phyloP scores from a whole-genome alignment of 2,888 invertebrate genomes.

The Mythimna ferrago region DNA sequence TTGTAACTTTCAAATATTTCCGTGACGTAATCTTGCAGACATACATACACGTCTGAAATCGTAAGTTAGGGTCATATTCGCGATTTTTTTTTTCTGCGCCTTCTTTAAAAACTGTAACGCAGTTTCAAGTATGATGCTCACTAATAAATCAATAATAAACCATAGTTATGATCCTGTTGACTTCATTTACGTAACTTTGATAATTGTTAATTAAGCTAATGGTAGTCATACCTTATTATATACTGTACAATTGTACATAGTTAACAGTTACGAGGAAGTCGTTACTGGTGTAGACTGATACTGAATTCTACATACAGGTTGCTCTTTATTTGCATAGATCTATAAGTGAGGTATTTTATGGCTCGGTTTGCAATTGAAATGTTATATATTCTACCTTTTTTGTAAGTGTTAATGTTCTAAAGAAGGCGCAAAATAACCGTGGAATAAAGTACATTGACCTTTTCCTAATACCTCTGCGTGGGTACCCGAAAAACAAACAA shows the following conservation, averaged over 20 bases:
- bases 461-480: too few species aligned
- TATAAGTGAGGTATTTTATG: not conserved
- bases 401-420: too few species aligned
- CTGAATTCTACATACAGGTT: not conserved
- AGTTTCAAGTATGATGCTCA: not conserved
- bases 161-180: not conserved
- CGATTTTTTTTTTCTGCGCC: not conserved
- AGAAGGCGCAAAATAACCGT: too few species aligned
- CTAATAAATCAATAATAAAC: not conserved
- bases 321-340: not conserved
- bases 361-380: too few species aligned
- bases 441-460: too few species aligned
- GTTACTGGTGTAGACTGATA: not conserved
- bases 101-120: not conserved
- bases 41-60: too few species aligned
- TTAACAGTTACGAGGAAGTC: slow-evolving; percentile 6
- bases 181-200: slow-evolving; percentile 5
- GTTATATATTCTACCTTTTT: too few species aligned
- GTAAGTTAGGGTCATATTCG: too few species aligned
- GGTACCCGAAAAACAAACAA: too few species aligned
- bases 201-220: slow-evolving; percentile 9
- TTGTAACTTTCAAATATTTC: too few species aligned
- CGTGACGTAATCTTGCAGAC: too few species aligned
- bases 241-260: not conserved
- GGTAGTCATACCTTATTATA: not conserved